Base-by-base conservation (phyloP, 2,888 invertebrate species). In the Aplocera efformata region DNA sequence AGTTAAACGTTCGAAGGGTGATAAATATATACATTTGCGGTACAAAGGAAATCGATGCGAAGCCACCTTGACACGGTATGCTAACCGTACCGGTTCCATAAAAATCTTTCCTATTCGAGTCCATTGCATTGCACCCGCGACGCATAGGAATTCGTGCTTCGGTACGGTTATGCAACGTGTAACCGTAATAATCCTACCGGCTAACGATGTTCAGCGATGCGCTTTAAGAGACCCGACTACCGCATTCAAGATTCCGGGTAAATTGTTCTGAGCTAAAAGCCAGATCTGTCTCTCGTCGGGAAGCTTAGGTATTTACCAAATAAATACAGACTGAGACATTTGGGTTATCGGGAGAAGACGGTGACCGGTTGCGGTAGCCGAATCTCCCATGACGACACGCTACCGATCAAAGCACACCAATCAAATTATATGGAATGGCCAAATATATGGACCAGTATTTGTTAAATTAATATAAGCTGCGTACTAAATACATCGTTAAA, bases 21-120 rank as follows among this genome's bases (percentile, higher is more conserved):
- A 54, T 58, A 67, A 72, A 68, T 71, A 68, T 68, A 73, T 66
- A 73, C 36, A 50, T 13, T 41, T 31, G 48, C 40, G 29, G 44
- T 33, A 43, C 45, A 51, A 56, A 54, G 54, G 52, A 67, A 66
- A 65, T 58, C 60, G 53, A 56, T 50, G 56, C 50, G 47, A 49
- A 59, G 53, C 60, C 60, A 56, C 63, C 67, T 67, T 64, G 62
- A 71, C 70, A 63, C 61, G 31, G 31, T 38, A 32, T 25, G 44
- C 61, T 41, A 49, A 48, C 35, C 39, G 29, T 28, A 31, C 28
- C 29, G 44, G n/a, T 40, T 65, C 55, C 50, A 56, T 51, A 53
- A 48, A 50, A 38, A 29, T 7, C 25, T 42, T 44, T 37, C 42
- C 27, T 33, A 23, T 32, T 31, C 13, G 32, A 37, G 28, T 29